These are phyloP conservation scores for Cordylochernes scorpioides DNA, from an alignment of 2,888 invertebrate species.

Conservation along the genomic window DNA sequence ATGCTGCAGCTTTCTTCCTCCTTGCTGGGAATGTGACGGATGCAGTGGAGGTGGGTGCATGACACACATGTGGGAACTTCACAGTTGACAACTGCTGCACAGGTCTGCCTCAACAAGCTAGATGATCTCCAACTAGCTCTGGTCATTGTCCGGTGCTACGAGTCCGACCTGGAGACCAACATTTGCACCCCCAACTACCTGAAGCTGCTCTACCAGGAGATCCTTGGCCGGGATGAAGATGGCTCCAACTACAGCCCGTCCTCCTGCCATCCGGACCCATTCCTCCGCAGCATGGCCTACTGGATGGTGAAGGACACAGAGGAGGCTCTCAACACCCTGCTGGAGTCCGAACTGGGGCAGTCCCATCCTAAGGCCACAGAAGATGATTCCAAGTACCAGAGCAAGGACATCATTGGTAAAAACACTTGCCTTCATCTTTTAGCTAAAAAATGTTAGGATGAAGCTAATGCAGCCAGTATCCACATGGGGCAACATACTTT, in stretches of 20 bases:
- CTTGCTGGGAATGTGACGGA: conserved; percentile 78
- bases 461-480: no score
- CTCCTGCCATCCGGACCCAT: conserved; percentile 72
- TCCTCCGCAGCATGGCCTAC: conserved; percentile 82
- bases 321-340: conserved; percentile 53
- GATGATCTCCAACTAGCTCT: conserved; percentile 86
- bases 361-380: conserved; percentile 14
- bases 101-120: conserved; percentile 63
- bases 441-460: no score
- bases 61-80: no score
- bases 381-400: conserved; percentile 11
- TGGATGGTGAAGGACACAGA: conserved; percentile 85
- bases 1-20: conserved; percentile 93
- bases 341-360: conserved; percentile 47
- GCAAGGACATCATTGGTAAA: no score
- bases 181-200: conserved; percentile 39
- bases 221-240: conserved; percentile 30
- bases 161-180: conserved; percentile 38
- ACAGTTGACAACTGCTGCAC: conserved; percentile 12
- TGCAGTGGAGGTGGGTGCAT: conserved; percentile 60
- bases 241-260: conserved; percentile 35
- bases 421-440: no score
- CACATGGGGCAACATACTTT: no score
- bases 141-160: conserved; percentile 70
- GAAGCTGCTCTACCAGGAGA: conserved; percentile 40